These are phyloP conservation scores for Catamblyrhynchus diadema DNA, from an alignment of 2,797 vertebrate species.

Conservation along the genomic window DNA sequence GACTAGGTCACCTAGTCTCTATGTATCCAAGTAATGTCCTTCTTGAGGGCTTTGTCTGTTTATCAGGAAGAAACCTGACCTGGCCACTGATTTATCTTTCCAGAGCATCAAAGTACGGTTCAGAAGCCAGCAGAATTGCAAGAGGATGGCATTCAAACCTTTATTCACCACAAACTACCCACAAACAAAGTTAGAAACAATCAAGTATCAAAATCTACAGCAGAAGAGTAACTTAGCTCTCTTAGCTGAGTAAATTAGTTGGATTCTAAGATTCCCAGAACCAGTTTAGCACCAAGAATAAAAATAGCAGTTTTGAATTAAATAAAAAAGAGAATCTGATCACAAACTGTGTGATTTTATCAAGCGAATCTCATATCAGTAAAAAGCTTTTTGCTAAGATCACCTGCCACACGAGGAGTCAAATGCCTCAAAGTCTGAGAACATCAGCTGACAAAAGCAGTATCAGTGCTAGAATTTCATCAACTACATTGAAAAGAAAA, in stretches of 20 bases:
- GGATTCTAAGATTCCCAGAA: neutral
- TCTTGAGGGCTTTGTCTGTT: neutral
- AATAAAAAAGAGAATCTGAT: neutral
- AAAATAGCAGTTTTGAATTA: neutral
- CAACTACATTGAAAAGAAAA: neutral
- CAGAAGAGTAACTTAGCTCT: neutral
- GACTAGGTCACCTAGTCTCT: neutral
- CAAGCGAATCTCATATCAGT: neutral
- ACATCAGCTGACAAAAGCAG: neutral
- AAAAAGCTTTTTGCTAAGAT: neutral
- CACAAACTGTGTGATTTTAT: neutral
- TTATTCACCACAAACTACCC: neutral
- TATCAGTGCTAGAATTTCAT: neutral
- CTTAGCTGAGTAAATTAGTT: neutral
- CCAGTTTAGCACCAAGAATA: neutral
- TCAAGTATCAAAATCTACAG: neutral
- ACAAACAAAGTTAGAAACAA: neutral
- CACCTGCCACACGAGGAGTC: neutral
- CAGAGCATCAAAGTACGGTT: neutral
- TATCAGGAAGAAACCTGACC: neutral
- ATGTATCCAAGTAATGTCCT: neutral
- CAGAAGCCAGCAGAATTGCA: neutral
- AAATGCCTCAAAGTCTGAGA: neutral
- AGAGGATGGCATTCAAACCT: neutral
- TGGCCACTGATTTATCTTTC: neutral